These are phyloP conservation scores for Galeruca laticollis DNA, from an alignment of 2,888 invertebrate genomes.

Conservation along the genomic window DNA sequence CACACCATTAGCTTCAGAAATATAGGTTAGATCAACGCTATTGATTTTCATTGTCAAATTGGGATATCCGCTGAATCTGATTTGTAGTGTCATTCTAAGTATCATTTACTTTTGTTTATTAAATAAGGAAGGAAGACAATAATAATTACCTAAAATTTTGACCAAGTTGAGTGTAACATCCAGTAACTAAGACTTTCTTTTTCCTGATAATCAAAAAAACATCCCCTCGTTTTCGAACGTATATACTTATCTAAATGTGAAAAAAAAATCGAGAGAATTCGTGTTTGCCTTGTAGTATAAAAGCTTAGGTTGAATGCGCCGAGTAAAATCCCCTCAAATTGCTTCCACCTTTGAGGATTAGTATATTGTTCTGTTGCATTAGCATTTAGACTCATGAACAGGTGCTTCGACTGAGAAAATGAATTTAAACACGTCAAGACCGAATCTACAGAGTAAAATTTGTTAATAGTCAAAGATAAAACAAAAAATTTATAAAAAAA, in stretches of 20 bases:
- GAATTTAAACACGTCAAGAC: conserved; percentile 45
- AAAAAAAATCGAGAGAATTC: conserved; percentile 31
- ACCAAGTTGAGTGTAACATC: too few relatives aligned
- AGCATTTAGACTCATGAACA: conserved; percentile 51
- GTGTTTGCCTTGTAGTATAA: conserved; percentile 34
- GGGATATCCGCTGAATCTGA: too few relatives aligned
- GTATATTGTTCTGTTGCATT: conserved; percentile 56
- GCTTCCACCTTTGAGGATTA: conserved; percentile 54
- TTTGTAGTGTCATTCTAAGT: too few relatives aligned
- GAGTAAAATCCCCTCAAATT: conserved; percentile 53
- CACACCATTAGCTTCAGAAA: too few relatives aligned
- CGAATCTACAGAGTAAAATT: neutral
- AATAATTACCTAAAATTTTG: too few relatives aligned
- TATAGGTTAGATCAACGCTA: too few relatives aligned
- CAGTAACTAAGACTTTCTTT: too few relatives aligned
- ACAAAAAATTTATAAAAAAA: too few relatives aligned
- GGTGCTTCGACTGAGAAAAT: conserved; percentile 50
- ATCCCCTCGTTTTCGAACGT: conserved; percentile 21
- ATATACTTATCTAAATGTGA: conserved; percentile 26
- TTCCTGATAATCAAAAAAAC: neutral
- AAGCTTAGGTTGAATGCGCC: conserved; percentile 39
- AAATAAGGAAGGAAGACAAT: too few relatives aligned
- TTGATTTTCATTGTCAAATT: too few relatives aligned
- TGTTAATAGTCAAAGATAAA: neutral
- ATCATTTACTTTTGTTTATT: too few relatives aligned